Evolutionary conservation across 2,113 vertebrate species (phyloP).

Genomic region (Oncorhynchus kisutch): DNA sequence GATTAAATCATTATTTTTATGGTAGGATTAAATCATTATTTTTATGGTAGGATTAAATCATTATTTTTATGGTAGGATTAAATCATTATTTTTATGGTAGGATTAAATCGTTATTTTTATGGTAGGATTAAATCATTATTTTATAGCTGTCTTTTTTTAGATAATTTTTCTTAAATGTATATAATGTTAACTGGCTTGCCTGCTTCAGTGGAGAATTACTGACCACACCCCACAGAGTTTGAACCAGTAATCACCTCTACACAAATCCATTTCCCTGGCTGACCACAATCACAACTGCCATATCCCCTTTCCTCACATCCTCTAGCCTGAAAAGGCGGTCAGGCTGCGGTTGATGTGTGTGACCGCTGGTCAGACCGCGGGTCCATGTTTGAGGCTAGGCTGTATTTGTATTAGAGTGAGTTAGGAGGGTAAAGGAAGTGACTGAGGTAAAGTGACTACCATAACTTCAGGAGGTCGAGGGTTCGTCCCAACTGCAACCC

Average conservation of each 20-base stretch:
- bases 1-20: no score
- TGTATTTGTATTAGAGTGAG: neutral
- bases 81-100: no score
- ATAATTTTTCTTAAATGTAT: no score
- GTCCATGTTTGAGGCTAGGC: neutral
- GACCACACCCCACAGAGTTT: neutral
- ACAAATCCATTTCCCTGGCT: neutral
- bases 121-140: no score
- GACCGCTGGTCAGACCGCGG: neutral
- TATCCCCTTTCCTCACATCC: neutral
- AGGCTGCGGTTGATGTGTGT: neutral
- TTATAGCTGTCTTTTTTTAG: no score
- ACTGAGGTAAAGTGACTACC: neutral
- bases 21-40: no score
- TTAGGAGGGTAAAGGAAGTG: neutral
- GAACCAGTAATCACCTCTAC: slow-evolving; percentile 2
- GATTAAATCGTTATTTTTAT: no score
- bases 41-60: no score
- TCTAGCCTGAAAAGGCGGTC: neutral
- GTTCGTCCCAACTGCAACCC: no score
- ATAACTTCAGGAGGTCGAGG: neutral
- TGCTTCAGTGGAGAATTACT: neutral
- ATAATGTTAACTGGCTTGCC: no score
- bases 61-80: no score
- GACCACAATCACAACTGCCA: neutral